These are phyloP conservation scores for Lissonota sp. DNA, from an alignment of 2,888 invertebrate species.

Conservation along the genomic window DNA sequence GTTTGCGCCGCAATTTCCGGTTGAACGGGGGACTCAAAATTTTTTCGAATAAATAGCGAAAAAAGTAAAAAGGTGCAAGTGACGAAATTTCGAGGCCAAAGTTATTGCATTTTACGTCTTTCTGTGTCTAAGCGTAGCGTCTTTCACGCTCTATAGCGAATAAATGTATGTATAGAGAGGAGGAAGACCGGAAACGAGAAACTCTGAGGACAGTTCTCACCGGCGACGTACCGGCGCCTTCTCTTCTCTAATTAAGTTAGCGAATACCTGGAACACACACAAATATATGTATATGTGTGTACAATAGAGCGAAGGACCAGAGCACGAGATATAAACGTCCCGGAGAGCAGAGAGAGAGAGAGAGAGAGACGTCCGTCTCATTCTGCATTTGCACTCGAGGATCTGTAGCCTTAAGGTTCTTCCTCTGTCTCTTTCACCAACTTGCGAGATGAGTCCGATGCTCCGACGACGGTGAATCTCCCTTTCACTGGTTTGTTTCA, in stretches of 20 bases:
- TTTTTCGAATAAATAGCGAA: not conserved
- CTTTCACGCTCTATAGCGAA: not conserved
- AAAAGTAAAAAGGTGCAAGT: not conserved
- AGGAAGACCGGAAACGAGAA: constrained; percentile 60
- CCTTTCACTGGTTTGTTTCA: constrained; percentile 53
- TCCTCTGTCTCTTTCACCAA: constrained; percentile 16
- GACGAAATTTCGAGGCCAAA: not conserved
- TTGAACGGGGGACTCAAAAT: not conserved
- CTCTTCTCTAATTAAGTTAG: constrained; percentile 68
- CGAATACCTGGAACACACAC: constrained; percentile 45
- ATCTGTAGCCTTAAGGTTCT: constrained; percentile 8
- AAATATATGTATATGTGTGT: not conserved
- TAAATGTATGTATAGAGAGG: not conserved
- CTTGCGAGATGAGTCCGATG: constrained; percentile 39
- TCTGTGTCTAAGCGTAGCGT: not conserved
- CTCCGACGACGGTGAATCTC: constrained; percentile 50
- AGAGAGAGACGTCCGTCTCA: constrained; percentile 39
- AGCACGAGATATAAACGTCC: constrained; percentile 19
- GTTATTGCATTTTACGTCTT: not conserved
- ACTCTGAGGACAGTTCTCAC: constrained; percentile 62
- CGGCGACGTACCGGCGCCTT: constrained; percentile 47
- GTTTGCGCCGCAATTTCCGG: not conserved
- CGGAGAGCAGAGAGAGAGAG: constrained; percentile 28
- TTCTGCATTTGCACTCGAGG: not conserved
- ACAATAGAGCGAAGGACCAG: not conserved